Evolutionary conservation across 1,140 invertebrate genomes (phyloP), one percentile per base, ranked within the genome.

Genomic region (Bombus haemorrhoidalis): DNA sequence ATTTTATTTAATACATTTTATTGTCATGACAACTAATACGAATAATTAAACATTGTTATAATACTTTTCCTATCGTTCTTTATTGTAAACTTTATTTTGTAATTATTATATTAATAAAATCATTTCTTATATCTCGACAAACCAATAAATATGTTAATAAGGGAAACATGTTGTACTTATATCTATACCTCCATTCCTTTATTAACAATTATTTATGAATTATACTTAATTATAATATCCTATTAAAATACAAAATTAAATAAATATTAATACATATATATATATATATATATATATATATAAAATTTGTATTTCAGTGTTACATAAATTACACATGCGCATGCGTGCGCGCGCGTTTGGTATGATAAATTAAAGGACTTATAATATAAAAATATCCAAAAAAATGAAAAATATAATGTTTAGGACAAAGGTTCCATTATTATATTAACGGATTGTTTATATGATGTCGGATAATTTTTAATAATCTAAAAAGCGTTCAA

Each of bases 11-110:
- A 41, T 25, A n/a, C 41, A 79, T 83, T 86, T 74, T 88, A 87
- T 92, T 85, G 62, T 85, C 71, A 87, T 88, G 74, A 83, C 77
- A 83, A 92, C 82, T 57, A 13, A 34, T 34, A 32, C 37, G 1
- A 22, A 53, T 25, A 57, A 25, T 28, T 6, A 34, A 28, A 25
- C 15, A 41, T 25, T 47, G 1, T 10, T 47, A 62, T n/a, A 47
- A 75, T 53, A 34, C 28, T 28, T 57, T 53, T 59, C 10, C 9
- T 37, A 9, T 13, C 3, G 10, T 47, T 66, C 18, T 39, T 25
- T 34, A 71, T 15, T 22, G 57, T 57, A 15, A 57, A n/a, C 2
- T 39, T 22, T 13, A 12, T n/a, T 28, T 15, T 57, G 1, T 25
- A 15, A 32, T 73, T 32, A 18, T 43, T 43, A 15, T 43, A 73